Base-by-base conservation (phyloP, 2,888 invertebrate genomes). In the Lasioglossum figueresi region DNA sequence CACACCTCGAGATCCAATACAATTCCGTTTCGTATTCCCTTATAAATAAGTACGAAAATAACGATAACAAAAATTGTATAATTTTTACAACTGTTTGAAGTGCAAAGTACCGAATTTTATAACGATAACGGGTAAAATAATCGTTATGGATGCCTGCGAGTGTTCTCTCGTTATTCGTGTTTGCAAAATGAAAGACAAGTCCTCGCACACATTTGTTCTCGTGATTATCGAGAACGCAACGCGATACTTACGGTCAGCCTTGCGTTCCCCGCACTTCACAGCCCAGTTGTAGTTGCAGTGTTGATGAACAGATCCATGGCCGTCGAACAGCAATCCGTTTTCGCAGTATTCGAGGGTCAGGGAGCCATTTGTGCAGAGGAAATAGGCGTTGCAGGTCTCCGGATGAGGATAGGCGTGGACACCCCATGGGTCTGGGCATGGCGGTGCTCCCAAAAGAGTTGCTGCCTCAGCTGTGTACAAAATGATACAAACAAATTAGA, bases 271-370 rank as follows among this genome's bases (percentile, higher is more conserved):
- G 93, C 98, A 99, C 89, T 98, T 97, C 4, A 97, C 98, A 19
- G 98, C 98, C 99, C 99, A 99, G 95, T 98, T 96, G 95, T 98
- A 99, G 96, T 98, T 98, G 96, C 99, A 99, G 95, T 98, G 98
- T 95, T 98, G 97, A 95, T 98, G 97, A 0, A 98, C 97, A 34
- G 97, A 97, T 2, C 98, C 98, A 93, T 98, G 98, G 82, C 98
- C 98, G 94, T 98, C 98, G 94, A 98, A 99, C 68, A 99, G 96
- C 48, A 99, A 96, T 6, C 99, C 99, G 93, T 99, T 99, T 94
- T 98, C 98, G 93, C 99, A 99, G 45, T 97, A 97, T 94, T 99
- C 99, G 89, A 98, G 96, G 2, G 98, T 98, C 93, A 98, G 95
- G 2, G 98, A 98, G 71, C 99, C 98, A 94, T 99, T 99, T 88